Percentiles rank a stretch among this genome's conserved stretches.
These are phyloP conservation scores for Falco naumanni DNA, from an alignment of 2,797 vertebrate genomes.

Conservation along the genomic window DNA sequence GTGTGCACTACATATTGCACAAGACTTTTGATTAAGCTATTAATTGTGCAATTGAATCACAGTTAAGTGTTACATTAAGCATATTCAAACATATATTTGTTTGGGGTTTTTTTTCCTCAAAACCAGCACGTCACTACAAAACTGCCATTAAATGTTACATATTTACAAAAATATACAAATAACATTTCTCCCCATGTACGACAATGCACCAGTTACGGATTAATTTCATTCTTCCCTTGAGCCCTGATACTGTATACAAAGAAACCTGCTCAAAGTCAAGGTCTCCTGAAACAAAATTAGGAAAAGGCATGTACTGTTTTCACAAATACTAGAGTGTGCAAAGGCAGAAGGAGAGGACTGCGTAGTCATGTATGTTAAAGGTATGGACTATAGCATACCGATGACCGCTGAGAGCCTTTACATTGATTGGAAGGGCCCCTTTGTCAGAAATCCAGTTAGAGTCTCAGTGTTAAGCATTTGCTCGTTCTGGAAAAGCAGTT, in stretches of 20 bases:
- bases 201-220: constrained; percentile 50
- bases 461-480: not conserved
- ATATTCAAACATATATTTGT: constrained; percentile 76
- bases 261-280: constrained; percentile 41
- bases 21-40: constrained; percentile 75
- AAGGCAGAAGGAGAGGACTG: constrained; percentile 26
- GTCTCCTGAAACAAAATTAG: constrained; percentile 43
- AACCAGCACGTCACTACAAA: constrained; percentile 80
- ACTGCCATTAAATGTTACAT: constrained; percentile 80
- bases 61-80: constrained; percentile 78
- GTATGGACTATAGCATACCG: not conserved
- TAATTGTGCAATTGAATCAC: constrained; percentile 75
- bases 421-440: not conserved
- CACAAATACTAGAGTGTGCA: not conserved
- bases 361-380: not conserved
- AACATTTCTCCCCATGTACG: constrained; percentile 55
- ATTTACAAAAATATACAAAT: constrained; percentile 84
- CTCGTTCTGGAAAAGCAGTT: not conserved
- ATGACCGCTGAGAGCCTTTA: not conserved
- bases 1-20: constrained; percentile 81
- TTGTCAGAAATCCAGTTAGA: not conserved
- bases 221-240: constrained; percentile 41
- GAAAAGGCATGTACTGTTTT: constrained; percentile 44
- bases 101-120: constrained; percentile 52
- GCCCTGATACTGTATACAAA: constrained; percentile 51